Base-by-base conservation (phyloP, 2,113 vertebrate genomes). In the Campylomormyrus tamandua region DNA sequence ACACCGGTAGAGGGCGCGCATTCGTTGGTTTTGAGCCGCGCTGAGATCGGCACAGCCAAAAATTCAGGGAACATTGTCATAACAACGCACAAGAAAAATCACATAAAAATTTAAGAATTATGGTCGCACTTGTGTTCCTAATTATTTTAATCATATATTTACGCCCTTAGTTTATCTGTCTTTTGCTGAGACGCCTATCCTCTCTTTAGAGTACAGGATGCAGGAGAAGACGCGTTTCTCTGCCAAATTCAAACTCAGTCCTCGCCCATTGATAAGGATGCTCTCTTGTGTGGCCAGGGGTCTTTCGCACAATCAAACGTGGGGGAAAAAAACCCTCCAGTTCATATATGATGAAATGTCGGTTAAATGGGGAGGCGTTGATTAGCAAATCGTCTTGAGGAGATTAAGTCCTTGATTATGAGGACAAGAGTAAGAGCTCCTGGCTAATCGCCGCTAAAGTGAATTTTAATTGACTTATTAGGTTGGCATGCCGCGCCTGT, bases 401-500 rank as follows among this genome's bases (percentile, higher is more conserved):
- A 88, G 86, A 90, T 90, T 88, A 89, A 88, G 31, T 90, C 74
- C 87, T 66, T 88, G 74, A 90, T 88, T 90, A 70, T 62, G 46
- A 50, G 52, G 46, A 85, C 48, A 42, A 77, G 27, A 74, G 66
- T 66, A 84, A 89, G 74, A 39, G 80, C 87, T 90, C 27, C 77
- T 27, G 80, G 90, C 87, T 90, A 90, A 90, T 90, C 77, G 50
- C 45, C 42, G 77, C 80, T 62, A 70, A 90, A 89, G 87, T 90
- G 90, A 89, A 90, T 89, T 89, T 90, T 90, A 90, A 90, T 90
- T 89, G 87, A 88, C 46, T 89, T 89, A 88, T 90, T 88, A 89
- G 88, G 87, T 66, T 90, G 42, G 48, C 27, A 48, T 50, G 8
- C 83, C 9, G 74, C 53, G 74, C 74, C 90, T 83, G 80, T 84